phyloP scores from a whole-genome alignment of 2,797 vertebrate genomes.

The Brotogeris chrysoptera region DNA sequence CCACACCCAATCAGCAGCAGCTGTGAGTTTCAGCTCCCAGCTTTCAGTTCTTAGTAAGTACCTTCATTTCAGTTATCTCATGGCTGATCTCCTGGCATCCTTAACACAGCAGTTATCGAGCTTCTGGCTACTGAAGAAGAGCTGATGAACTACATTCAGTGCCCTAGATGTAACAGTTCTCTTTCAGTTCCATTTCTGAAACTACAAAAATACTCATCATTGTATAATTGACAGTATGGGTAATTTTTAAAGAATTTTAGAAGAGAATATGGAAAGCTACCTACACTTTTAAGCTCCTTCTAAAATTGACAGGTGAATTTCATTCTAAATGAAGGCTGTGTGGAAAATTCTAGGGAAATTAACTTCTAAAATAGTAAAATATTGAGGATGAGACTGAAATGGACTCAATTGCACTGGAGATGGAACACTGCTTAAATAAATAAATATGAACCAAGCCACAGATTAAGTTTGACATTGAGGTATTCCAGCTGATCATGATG shows the following conservation, averaged over 20 bases:
- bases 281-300: not conserved
- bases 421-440: not conserved
- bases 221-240: not conserved
- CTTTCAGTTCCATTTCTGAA: not conserved
- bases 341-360: not conserved
- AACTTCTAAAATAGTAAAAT: not conserved
- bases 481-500: not conserved
- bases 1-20: not conserved
- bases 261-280: not conserved
- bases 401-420: not conserved
- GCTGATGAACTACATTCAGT: not conserved
- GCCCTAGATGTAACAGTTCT: not conserved
- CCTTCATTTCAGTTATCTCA: not conserved
- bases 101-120: not conserved
- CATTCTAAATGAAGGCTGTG: not conserved
- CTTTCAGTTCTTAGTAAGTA: not conserved
- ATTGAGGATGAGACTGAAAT: not conserved
- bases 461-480: not conserved
- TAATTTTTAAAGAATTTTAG: not conserved
- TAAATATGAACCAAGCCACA: not conserved
- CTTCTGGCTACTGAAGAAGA: not conserved
- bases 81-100: not conserved
- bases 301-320: not conserved
- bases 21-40: not conserved
- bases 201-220: not conserved